Percentiles rank a stretch among this genome's conserved stretches.
Conservation (phyloP, 2,797 vertebrate species). For the Pseudochaenichthys georgianus region DNA sequence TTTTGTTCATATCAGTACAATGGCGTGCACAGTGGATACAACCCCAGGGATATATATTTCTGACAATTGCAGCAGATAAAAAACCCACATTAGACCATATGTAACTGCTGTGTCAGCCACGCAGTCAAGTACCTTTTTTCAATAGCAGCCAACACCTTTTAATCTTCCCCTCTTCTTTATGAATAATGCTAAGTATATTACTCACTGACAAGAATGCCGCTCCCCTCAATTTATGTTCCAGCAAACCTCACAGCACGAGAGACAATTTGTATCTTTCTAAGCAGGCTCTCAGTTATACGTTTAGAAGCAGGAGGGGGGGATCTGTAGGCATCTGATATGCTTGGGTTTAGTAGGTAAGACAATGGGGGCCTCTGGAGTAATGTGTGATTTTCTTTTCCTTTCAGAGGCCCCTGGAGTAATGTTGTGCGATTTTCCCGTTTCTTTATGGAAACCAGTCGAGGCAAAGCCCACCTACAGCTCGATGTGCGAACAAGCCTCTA, state of each 20-base stretch:
- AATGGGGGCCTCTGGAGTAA: conserved; percentile 77
- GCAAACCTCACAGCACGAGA: conserved; percentile 76
- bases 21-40: conserved; percentile 75
- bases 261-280: conserved; percentile 87
- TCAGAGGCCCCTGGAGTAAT: conserved; percentile 76
- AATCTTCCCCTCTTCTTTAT: conserved; percentile 81
- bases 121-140: conserved; percentile 69
- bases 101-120: conserved; percentile 79
- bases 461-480: conserved; percentile 83
- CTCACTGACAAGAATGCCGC: conserved; percentile 84
- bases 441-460: conserved; percentile 74
- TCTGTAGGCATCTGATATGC: conserved; percentile 85
- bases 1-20: conserved; percentile 82
- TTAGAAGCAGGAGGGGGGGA: conserved; percentile 57
- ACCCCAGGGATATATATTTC: conserved; percentile 79
- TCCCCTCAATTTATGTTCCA: conserved; percentile 85
- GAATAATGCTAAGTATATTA: conserved; percentile 88
- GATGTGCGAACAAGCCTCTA: conserved; percentile 76
- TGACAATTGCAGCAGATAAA: conserved; percentile 80
- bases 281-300: conserved; percentile 79
- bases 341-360: conserved; percentile 77
- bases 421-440: conserved; percentile 74
- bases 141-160: conserved; percentile 73
- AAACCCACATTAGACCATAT: conserved; percentile 76
- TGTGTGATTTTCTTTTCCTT: conserved; percentile 74